Evolutionary conservation across 2,888 invertebrate genomes (phyloP).

Genomic region (Empis stercorea): DNA sequence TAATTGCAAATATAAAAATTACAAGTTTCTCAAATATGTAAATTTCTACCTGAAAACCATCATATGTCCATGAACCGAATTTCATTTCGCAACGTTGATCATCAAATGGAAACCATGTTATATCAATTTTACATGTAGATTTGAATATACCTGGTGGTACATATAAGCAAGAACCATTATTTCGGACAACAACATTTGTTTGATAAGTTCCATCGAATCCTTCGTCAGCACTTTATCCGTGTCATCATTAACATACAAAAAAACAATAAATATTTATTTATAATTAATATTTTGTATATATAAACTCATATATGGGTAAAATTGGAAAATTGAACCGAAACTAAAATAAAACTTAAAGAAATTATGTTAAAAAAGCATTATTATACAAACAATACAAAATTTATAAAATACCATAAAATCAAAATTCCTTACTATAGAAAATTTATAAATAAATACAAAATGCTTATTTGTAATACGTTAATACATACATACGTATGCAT

Average conservation of each 20-base stretch:
- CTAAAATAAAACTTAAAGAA: too few relatives aligned
- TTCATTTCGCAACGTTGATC: constrained; percentile 98
- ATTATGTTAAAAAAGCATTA: too few relatives aligned
- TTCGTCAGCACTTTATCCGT: constrained; percentile 81
- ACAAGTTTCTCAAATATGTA: too few relatives aligned
- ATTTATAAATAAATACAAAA: too few relatives aligned
- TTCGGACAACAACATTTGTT: constrained; percentile 92
- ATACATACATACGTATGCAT: too few relatives aligned
- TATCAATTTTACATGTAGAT: constrained; percentile 97
- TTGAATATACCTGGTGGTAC: constrained; percentile 98
- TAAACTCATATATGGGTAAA: too few relatives aligned
- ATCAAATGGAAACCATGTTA: constrained; percentile 99
- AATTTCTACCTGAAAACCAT: constrained; percentile 89
- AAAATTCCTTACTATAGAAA: too few relatives aligned
- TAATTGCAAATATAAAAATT: too few relatives aligned
- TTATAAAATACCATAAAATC: too few relatives aligned
- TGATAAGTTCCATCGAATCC: constrained; percentile 98
- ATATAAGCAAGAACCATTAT: constrained; percentile 89
- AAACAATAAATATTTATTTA: constrained; percentile 9
- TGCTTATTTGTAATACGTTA: too few relatives aligned
- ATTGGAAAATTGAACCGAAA: too few relatives aligned
- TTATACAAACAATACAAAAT: too few relatives aligned
- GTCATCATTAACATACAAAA: constrained; percentile 5
- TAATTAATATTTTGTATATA: not conserved
- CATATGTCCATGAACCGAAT: constrained; percentile 99